Base-by-base conservation (phyloP, 2,888 invertebrate genomes). In the Callyntrura guangdongensis region DNA sequence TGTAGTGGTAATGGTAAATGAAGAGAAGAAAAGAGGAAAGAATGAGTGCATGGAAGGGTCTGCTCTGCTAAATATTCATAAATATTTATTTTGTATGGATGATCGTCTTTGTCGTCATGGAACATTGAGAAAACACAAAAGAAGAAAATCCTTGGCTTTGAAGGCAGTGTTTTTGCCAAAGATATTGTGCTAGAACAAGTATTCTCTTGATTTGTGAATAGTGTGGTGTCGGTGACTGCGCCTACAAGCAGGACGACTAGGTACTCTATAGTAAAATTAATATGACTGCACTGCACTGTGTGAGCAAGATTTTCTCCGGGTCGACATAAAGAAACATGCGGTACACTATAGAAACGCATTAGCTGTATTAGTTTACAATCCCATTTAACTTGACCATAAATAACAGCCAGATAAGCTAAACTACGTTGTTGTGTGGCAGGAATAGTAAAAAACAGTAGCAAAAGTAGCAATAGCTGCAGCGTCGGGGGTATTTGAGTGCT, bases 21-120 rank as follows among this genome's bases (percentile, higher is more conserved):
- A 20, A 17, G 9, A 64, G 64, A 74, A 45, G 45, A 72, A n/a
- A 45, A 72, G 36, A 36, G 3, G 2, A 1, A 69, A 69, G 61
- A 27, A n/a, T 45, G 27, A n/a, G 36, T 27, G 36, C 45, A 74
- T 74, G 47, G 20, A 49, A 47, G 74, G 45, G 74, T 36, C 12
- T 69, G 17, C 27, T 74, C 20, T 27, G 74, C 49, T 74, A 77
- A 77, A 77, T 77, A 77, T 77, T 77, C 77, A 77, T 53, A 77
- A 53, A 77, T 77, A 77, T 53, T 53, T 77, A 77, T 49, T 56
- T 77, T 77, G 53, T 77, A 77, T 77, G 77, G 53, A 77, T 77
- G 53, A 27, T 77, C 53, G 53, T 53, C 53, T 5, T 17, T 77
- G 22, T 77, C 27, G 53, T 77, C 53, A 49, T 25, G 77, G 77